Evolutionary conservation across 1,140 invertebrate species (phyloP).

Genomic region (Heliconius melpomene): DNA sequence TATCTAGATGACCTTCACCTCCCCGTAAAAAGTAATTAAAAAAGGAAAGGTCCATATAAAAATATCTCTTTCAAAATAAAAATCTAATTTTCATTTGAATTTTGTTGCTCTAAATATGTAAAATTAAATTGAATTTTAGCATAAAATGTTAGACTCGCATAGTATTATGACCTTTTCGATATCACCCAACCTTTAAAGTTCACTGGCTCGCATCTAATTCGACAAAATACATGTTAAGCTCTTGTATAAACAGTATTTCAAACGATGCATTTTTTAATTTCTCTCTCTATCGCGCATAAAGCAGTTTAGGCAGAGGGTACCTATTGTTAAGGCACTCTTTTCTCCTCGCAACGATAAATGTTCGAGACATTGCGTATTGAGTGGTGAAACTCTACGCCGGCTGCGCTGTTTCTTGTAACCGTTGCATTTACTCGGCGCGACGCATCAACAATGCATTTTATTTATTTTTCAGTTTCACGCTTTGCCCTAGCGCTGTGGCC

Average conservation of each 20-base stretch:
- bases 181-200: conserved; percentile 26
- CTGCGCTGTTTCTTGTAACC: no score
- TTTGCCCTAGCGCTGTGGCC: no score
- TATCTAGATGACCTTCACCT: not conserved
- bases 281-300: no score
- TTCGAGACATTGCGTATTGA: no score
- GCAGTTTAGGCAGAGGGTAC: no score
- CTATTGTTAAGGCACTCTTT: no score
- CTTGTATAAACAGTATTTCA: not conserved
- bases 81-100: conserved; percentile 2
- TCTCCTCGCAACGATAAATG: no score
- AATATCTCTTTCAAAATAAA: not conserved
- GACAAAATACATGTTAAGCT: conserved; percentile 11
- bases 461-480: no score
- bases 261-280: not conserved
- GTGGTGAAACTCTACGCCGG: no score
- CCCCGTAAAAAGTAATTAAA: not conserved
- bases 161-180: conserved; percentile 23
- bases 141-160: not conserved
- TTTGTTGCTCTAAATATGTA: not conserved
- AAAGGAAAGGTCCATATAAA: not conserved
- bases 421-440: no score
- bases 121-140: not conserved
- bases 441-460: no score
- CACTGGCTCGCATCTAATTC: conserved; percentile 27